Percentiles rank a stretch among this genome's conserved stretches.
These are phyloP conservation scores for Coregonus sp. DNA, from an alignment of 2,797 vertebrate genomes.

Conservation along the genomic window DNA sequence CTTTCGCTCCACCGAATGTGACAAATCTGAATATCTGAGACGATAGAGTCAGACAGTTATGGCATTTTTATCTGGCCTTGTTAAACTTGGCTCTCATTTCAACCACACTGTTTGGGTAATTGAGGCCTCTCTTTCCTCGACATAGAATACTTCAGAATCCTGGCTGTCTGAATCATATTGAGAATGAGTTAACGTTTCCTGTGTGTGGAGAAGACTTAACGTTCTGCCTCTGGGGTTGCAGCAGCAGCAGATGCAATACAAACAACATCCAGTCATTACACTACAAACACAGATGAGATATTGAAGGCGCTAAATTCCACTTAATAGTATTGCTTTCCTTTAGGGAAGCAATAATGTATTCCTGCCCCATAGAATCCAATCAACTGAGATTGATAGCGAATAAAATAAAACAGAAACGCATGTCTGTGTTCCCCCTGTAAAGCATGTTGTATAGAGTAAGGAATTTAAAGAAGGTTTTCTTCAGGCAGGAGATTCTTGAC, in stretches of 20 bases:
- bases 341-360: not conserved
- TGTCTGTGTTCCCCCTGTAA: not conserved
- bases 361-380: not conserved
- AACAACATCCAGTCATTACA: not conserved
- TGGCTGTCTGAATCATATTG: not conserved
- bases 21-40: slow-evolving; percentile 1
- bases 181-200: not conserved
- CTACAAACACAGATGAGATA: not conserved
- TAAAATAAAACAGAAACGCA: not conserved
- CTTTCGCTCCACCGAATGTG: not conserved
- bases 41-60: not conserved
- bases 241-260: not conserved
- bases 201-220: not conserved
- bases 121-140: slow-evolving; percentile 1
- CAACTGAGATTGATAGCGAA: not conserved
- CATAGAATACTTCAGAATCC: not conserved
- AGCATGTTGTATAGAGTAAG: not conserved
- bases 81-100: slow-evolving; percentile 3
- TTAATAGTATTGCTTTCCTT: not conserved
- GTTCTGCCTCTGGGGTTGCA: slow-evolving; percentile 1
- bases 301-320: not conserved
- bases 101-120: slow-evolving; percentile 4
- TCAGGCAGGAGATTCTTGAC: not conserved
- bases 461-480: slow-evolving; percentile 1
- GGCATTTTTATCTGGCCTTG: not conserved